Conservation (phyloP, 2,888 invertebrate genomes). For the Aricia artaxerxes region DNA sequence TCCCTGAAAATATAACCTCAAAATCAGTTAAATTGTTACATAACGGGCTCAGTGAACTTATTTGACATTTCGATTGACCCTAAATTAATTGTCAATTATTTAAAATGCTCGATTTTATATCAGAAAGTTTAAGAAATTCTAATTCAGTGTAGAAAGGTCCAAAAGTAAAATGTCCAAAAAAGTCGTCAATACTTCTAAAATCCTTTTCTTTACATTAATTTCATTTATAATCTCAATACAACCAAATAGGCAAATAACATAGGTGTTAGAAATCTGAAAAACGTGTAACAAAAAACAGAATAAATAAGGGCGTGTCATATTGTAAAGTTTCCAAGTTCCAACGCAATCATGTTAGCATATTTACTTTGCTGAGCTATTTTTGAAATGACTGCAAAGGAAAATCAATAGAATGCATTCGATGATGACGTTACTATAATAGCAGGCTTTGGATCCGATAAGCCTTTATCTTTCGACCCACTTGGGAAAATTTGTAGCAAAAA, state of each 20-base stretch:
- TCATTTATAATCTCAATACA: background rate
- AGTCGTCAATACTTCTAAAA: background rate
- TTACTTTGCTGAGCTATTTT: conserved; percentile 30
- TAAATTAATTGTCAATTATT: background rate
- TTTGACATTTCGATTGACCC: background rate
- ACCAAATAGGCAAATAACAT: background rate
- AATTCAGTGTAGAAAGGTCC: background rate
- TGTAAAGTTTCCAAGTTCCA: conserved; percentile 20
- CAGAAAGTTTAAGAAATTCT: background rate
- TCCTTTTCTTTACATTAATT: background rate
- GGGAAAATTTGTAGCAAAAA: conserved; percentile 46
- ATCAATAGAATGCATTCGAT: conserved; percentile 32
- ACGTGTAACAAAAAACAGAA: background rate
- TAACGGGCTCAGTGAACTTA: background rate
- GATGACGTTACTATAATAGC: conserved; percentile 7
- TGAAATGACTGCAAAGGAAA: conserved; percentile 21
- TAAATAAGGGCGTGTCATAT: conserved; percentile 30
- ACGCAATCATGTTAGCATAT: background rate
- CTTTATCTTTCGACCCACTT: conserved; percentile 36
- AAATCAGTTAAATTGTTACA: background rate
- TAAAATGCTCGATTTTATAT: background rate
- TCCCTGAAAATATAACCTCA: background rate
- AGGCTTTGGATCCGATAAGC: background rate
- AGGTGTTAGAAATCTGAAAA: background rate
- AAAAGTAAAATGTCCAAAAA: background rate